These are phyloP conservation scores for Mustela erminea DNA, from an alignment of 2,797 vertebrate genomes.

Conservation along the genomic window DNA sequence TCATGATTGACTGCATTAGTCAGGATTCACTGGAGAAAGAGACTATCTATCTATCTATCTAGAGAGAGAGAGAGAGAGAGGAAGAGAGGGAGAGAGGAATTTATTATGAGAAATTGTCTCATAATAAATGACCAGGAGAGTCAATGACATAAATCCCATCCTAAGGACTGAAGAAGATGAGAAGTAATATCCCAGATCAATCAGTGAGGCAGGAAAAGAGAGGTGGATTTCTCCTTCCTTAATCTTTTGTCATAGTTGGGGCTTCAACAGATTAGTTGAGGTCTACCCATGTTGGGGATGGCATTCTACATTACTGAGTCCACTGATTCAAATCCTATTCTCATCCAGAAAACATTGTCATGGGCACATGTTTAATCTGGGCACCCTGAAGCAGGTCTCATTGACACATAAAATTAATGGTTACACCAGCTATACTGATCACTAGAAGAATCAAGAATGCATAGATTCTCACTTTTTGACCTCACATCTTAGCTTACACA, in stretches of 20 bases:
- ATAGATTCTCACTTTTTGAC: not conserved
- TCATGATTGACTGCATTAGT: not conserved
- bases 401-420: not conserved
- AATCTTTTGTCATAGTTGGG: not conserved
- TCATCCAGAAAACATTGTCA: not conserved
- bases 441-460: not conserved
- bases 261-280: not conserved
- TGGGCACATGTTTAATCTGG: not conserved
- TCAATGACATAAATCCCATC: not conserved
- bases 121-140: not conserved
- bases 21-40: not conserved
- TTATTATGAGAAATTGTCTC: not conserved
- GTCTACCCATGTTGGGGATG: too few relatives aligned
- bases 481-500: fast-evolving
- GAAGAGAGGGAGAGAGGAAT: not conserved
- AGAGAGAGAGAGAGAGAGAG: not conserved
- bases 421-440: not conserved
- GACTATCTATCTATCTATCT: too few relatives aligned
- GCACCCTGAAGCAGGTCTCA: not conserved
- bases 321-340: not conserved
- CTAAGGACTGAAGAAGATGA: not conserved
- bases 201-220: not conserved
- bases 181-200: not conserved
- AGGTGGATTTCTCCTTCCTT: not conserved
- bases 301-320: not conserved